Percentiles rank a stretch among this genome's conserved stretches.
phyloP scores from a whole-genome alignment of 2,888 invertebrate genomes.

The Sericinus montela region DNA sequence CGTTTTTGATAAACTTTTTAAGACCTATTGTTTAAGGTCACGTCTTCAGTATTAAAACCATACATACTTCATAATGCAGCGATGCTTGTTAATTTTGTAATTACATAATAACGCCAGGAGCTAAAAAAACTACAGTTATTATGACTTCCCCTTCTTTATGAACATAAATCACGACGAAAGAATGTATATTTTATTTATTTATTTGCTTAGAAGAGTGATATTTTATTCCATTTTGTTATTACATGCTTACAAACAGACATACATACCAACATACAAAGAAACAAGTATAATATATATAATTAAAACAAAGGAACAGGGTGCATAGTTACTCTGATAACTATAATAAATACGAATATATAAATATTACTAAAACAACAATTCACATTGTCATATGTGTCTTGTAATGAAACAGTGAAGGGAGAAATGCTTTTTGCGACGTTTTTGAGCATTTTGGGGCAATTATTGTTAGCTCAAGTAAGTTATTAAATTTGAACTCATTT shows the following conservation, averaged over 20 bases:
- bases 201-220: no score
- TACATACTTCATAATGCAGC: neutral
- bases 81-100: neutral
- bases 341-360: conserved; percentile 11
- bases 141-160: no score
- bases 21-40: conserved; percentile 17
- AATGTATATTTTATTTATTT: no score
- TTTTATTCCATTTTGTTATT: no score
- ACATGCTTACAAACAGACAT: neutral
- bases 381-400: neutral
- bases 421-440: conserved; percentile 12
- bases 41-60: conserved; percentile 9
- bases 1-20: neutral
- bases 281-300: neutral
- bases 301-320: neutral
- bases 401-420: neutral
- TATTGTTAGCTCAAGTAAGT: conserved; percentile 6
- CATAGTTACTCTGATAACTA: conserved; percentile 4
- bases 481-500: neutral
- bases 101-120: no score
- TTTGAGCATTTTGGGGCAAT: conserved; percentile 13
- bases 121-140: no score
- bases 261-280: neutral
- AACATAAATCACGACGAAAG: no score
- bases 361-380: conserved; percentile 2